Evolutionary conservation across 1,140 invertebrate genomes (phyloP).

Genomic region (Cyphomyrmex costatus): DNA sequence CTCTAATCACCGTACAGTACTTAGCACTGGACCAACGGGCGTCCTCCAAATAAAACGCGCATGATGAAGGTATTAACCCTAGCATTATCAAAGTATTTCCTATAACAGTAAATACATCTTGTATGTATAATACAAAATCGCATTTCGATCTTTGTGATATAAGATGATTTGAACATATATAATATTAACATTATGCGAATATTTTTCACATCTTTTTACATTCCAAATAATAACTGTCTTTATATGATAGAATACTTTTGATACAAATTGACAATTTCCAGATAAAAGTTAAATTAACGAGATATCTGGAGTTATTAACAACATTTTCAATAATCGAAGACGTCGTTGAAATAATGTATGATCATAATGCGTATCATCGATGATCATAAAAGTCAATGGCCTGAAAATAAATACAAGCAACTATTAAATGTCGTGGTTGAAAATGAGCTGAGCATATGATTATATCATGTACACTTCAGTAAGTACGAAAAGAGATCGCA

Average conservation of each 20-base stretch:
- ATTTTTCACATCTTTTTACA: not conserved
- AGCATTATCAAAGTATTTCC: slow-evolving; percentile 18
- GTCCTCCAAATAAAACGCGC: slow-evolving; percentile 11
- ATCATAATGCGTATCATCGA: not conserved
- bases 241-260: not conserved
- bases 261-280: not conserved
- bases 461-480: not conserved
- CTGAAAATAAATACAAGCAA: not conserved
- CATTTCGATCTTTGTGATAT: not conserved
- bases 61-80: not conserved
- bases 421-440: not conserved
- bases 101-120: slow-evolving; percentile 4
- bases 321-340: not conserved
- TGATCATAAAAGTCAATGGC: slow-evolving; percentile 3
- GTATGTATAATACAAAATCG: not conserved
- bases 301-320: not conserved
- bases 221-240: not conserved
- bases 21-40: slow-evolving; percentile 1
- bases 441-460: not conserved
- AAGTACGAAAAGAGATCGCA: not conserved
- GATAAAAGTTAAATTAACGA: not conserved
- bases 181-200: not conserved
- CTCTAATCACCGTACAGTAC: slow-evolving; percentile 42
- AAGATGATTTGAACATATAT: not conserved
- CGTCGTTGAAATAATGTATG: not conserved